Conservation (phyloP, 2,797 vertebrate species). For the Epinephelus awoara region DNA sequence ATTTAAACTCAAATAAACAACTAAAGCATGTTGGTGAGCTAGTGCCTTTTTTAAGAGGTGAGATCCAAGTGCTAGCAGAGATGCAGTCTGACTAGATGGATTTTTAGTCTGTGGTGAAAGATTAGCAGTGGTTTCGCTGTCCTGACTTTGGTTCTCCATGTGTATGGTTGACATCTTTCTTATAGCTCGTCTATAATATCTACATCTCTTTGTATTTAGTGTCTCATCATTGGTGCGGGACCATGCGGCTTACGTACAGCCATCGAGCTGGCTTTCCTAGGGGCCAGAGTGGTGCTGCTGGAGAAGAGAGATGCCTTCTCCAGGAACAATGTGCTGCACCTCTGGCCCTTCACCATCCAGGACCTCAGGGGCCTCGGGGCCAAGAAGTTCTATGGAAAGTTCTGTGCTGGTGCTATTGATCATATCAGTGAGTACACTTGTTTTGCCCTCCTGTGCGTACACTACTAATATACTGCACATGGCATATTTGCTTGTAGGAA, state of each 20-base stretch:
- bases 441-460: background rate
- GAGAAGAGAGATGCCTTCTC: conserved; percentile 99
- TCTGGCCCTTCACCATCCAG: conserved; percentile 99
- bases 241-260: conserved; percentile 97
- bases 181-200: background rate
- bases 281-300: conserved; percentile 96
- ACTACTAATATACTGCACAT: background rate
- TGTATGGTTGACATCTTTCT: background rate
- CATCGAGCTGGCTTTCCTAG: conserved; percentile 95
- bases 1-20: no score
- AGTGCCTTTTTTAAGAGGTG: no score
- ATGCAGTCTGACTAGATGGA: no score
- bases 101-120: background rate
- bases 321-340: conserved; percentile 96
- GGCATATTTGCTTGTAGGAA: background rate
- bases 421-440: conserved; percentile 93
- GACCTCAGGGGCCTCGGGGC: conserved; percentile 96
- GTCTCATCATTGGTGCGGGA: conserved; percentile 98
- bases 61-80: no score
- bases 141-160: background rate
- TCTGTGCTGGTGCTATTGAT: conserved; percentile 98
- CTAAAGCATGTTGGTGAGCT: no score
- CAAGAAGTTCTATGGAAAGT: conserved; percentile 99
- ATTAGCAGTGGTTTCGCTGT: background rate
- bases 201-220: conserved; percentile 78